Percentiles rank a stretch among this genome's conserved stretches.
Conservation (phyloP, 1,140 invertebrate genomes). For the Heterodera schachtii region DNA sequence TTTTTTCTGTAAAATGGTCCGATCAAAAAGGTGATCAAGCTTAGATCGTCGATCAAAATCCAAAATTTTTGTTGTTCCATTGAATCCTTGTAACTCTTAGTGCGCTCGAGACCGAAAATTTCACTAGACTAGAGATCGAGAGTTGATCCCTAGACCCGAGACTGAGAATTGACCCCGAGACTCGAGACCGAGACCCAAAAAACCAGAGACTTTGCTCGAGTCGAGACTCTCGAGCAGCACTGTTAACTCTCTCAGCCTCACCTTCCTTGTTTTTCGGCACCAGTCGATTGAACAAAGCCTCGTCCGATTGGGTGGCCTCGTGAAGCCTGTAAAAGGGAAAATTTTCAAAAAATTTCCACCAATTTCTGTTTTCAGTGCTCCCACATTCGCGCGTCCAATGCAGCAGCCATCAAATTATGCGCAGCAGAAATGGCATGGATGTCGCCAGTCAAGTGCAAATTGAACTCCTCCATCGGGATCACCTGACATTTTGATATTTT, state of each 20-base stretch:
- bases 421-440: slow-evolving; percentile 93
- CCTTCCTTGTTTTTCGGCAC: slow-evolving; percentile 79
- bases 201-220: not conserved
- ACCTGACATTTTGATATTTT: slow-evolving; percentile 72
- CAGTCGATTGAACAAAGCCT: slow-evolving; percentile 81
- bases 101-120: too few relatives aligned
- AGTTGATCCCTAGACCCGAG: too few relatives aligned
- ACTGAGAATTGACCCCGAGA: too few relatives aligned
- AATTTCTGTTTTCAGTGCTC: too few relatives aligned
- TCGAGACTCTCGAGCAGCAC: not conserved
- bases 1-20: too few relatives aligned
- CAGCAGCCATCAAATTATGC: slow-evolving; percentile 90
- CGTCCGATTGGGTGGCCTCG: slow-evolving; percentile 84
- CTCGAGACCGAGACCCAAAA: too few relatives aligned
- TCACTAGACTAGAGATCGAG: too few relatives aligned
- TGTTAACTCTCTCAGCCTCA: slow-evolving; percentile 36
- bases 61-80: too few relatives aligned
- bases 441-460: slow-evolving; percentile 96
- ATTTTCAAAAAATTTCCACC: too few relatives aligned
- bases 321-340: slow-evolving; percentile 72
- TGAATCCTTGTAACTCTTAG: too few relatives aligned
- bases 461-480: slow-evolving; percentile 99
- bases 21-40: too few relatives aligned
- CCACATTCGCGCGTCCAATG: slow-evolving; percentile 83
- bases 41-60: too few relatives aligned